These are phyloP conservation scores for Drosophila tsacasi DNA, from an alignment of 1,140 invertebrate species.

Conservation along the genomic window DNA sequence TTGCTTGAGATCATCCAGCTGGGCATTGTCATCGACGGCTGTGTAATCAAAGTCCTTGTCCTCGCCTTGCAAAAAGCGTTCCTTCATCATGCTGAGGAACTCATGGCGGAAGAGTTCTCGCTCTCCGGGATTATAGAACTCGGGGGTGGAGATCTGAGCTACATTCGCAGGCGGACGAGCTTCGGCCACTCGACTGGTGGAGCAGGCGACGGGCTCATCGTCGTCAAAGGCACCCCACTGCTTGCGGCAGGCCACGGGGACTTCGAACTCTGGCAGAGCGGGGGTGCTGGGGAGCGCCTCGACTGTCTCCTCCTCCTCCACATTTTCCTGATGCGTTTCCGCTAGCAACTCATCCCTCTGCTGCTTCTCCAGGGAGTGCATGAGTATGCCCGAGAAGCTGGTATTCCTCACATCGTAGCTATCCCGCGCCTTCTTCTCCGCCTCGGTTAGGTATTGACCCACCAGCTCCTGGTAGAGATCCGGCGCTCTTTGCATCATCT, in stretches of 20 bases:
- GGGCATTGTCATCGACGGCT: conserved; percentile 90
- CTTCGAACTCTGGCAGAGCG: conserved; percentile 45
- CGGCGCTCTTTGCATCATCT: conserved; percentile 97
- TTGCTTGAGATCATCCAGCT: conserved; percentile 91
- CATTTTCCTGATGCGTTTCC: conserved; percentile 28
- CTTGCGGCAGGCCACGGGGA: conserved; percentile 63
- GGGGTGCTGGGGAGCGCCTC: background rate
- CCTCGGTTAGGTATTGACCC: conserved; percentile 92
- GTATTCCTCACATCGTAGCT: conserved; percentile 87
- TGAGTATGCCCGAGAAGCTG: conserved; percentile 89
- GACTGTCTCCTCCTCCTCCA: background rate
- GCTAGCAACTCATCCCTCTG: conserved; percentile 88
- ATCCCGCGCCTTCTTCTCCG: conserved; percentile 90
- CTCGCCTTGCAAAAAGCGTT: conserved; percentile 93
- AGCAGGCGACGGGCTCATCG: conserved; percentile 70
- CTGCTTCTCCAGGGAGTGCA: conserved; percentile 89
- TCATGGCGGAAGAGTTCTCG: conserved; percentile 91
- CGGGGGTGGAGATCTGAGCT: conserved; percentile 79
- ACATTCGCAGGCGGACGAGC: conserved; percentile 50
- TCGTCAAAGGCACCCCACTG: conserved; percentile 75
- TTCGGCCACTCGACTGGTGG: conserved; percentile 62
- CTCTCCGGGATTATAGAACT: conserved; percentile 85
- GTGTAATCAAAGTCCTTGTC: conserved; percentile 92
- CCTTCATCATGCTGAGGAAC: conserved; percentile 95
- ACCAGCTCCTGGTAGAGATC: conserved; percentile 95